Conservation (phyloP, 1,140 invertebrate species). For the Drosophila arawakana region DNA sequence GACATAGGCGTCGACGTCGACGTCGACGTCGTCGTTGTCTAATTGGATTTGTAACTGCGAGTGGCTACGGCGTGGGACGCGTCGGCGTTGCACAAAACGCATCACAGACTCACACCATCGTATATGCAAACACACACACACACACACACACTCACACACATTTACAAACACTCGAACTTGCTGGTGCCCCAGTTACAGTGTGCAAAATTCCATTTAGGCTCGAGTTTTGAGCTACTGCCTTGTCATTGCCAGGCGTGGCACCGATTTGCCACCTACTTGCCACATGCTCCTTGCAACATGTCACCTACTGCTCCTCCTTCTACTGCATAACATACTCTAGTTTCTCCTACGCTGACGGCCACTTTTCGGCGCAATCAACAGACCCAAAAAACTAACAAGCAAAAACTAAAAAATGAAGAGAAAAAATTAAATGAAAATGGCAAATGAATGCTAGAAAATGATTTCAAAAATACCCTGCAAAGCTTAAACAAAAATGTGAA, state of each 20-base stretch:
- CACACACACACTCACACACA: background rate
- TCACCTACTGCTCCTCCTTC: background rate
- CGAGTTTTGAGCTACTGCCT: slow-evolving; percentile 14
- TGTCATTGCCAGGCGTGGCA: slow-evolving; percentile 11
- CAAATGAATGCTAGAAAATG: too few relatives aligned
- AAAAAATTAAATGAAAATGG: too few relatives aligned
- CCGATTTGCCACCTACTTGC: background rate
- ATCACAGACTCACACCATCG: background rate
- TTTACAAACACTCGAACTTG: background rate
- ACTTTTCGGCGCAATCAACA: slow-evolving; percentile 74
- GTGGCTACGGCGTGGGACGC: slow-evolving; percentile 35
- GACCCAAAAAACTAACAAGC: slow-evolving; percentile 39
- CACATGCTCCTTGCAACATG: background rate
- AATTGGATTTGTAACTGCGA: slow-evolving; percentile 79
- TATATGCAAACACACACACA: background rate
- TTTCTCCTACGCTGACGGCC: slow-evolving; percentile 19
- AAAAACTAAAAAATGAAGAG: background rate
- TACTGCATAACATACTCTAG: background rate
- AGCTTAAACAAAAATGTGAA: too few relatives aligned
- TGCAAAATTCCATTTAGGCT: background rate
- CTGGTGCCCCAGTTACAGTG: slow-evolving; percentile 2
- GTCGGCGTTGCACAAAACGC: background rate
- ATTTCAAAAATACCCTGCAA: too few relatives aligned
- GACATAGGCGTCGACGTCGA: slow-evolving; percentile 52
- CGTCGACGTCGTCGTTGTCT: slow-evolving; percentile 53